Conservation (phyloP, 2,888 invertebrate genomes). For the Achlya flavicornis region DNA sequence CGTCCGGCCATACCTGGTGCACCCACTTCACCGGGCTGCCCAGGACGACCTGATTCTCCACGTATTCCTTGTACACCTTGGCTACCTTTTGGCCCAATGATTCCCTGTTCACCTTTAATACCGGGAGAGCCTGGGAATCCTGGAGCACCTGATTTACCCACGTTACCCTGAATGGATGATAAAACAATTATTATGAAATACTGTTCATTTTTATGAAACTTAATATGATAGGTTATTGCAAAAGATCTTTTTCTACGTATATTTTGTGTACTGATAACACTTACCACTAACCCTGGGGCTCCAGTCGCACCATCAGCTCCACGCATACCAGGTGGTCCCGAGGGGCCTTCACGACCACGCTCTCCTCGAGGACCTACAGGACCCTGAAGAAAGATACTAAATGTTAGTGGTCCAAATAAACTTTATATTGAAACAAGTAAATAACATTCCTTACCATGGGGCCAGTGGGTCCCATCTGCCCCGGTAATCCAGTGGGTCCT, state of each 20-base stretch:
- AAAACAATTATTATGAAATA: slow-evolving; percentile 7
- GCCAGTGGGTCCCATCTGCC: slow-evolving; percentile 89
- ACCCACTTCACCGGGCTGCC: slow-evolving; percentile 90
- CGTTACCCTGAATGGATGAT: slow-evolving; percentile 83
- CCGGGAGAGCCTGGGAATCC: slow-evolving; percentile 94
- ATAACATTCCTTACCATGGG: slow-evolving; percentile 80
- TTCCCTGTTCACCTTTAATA: slow-evolving; percentile 91
- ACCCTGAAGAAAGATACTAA: slow-evolving; percentile 79
- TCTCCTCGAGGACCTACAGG: slow-evolving; percentile 92
- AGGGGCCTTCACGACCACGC: slow-evolving; percentile 92
- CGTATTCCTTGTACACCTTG: slow-evolving; percentile 92
- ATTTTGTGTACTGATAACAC: slow-evolving; percentile 28
- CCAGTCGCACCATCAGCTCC: slow-evolving; percentile 92
- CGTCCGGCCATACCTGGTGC: slow-evolving; percentile 89
- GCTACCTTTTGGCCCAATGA: slow-evolving; percentile 90
- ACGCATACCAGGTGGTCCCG: slow-evolving; percentile 90
- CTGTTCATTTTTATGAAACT: slow-evolving; percentile 14
- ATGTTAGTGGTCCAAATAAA: neutral
- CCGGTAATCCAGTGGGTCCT: slow-evolving; percentile 86
- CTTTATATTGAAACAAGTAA: neutral
- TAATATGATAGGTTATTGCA: neutral
- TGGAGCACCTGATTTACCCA: slow-evolving; percentile 92
- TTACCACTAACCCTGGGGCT: slow-evolving; percentile 89
- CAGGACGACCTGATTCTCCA: slow-evolving; percentile 92
- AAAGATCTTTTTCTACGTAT: neutral